Evolutionary conservation across 2,888 invertebrate species (phyloP), one percentile per base, ranked within the genome.

Genomic region (Ochlodes sylvanus): DNA sequence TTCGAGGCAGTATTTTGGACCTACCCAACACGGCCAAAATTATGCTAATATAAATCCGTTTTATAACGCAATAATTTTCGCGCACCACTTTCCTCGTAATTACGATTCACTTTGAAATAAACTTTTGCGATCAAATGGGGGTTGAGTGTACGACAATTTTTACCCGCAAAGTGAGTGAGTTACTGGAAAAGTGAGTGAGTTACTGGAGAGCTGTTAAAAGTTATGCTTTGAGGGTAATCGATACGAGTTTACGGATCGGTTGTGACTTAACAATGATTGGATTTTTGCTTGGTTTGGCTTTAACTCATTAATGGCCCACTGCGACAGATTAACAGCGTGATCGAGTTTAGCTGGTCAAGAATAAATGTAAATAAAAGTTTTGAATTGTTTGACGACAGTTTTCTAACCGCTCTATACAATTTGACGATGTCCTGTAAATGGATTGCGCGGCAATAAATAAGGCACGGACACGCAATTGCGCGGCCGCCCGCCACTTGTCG

Each of bases 141-240:
- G 50, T 50, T 64, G 56, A 64, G 44, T 34, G 57, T 58, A 66
- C 52, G 52, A 27, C 50, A 58, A 12, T 52, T 61, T 55, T 62
- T 62, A 15, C 19, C 27, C 65, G 58, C 65, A 66, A 66, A 65
- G 65, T 34, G 58, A 52, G 3, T 32, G 15, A 32, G 41, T 52
- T 50, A 62, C 19, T 61, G 60, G 34, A 62, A 66, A 66, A 65
- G 65, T 34, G 58, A 52, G 3, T 32, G 15, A 32, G 41, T 52
- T 50, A 62, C 19, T 61, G 60, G 34, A 62, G 62, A 62, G 65
- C 65, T 42, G 58, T 58, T 66, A 58, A 58, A 58, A 66, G 41
- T 58, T 27, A 58, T 3, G 12, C 27, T 54, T 66, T 58, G 27
- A 58, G 27, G 27, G 58, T 38, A 58, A 42, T 58, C 58, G 57